Evolutionary conservation across 2,888 invertebrate species (phyloP).

Genomic region (Micoletzkya japonica): DNA sequence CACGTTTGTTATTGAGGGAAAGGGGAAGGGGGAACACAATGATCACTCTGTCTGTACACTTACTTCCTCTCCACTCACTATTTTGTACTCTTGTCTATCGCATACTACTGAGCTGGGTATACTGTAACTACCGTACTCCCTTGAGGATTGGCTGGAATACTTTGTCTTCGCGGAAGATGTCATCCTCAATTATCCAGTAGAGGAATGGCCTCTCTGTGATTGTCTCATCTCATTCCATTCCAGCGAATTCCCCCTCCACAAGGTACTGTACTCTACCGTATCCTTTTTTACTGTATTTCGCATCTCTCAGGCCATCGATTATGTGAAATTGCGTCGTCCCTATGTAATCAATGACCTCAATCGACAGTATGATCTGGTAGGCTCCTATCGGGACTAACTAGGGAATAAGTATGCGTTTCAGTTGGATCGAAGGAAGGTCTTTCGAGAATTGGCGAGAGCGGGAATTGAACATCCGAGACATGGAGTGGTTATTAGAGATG

Average conservation of each 20-base stretch:
- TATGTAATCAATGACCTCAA: slow-evolving; percentile 97
- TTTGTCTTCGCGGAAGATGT: slow-evolving; percentile 92
- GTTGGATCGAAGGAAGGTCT: slow-evolving; percentile 80
- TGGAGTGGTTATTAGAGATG: slow-evolving; percentile 89
- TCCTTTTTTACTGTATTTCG: neutral
- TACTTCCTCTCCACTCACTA: too few species aligned
- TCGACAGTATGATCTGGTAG: slow-evolving; percentile 97
- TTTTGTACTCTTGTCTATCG: too few species aligned
- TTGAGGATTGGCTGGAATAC: slow-evolving; percentile 62
- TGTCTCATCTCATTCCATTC: slow-evolving; percentile 81
- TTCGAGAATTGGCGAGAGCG: slow-evolving; percentile 87
- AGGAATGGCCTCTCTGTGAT: slow-evolving; percentile 96
- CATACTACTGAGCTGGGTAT: neutral
- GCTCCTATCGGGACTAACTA: too few species aligned
- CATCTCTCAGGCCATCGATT: slow-evolving; percentile 78
- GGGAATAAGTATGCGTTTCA: slow-evolving; percentile 35
- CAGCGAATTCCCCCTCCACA: slow-evolving; percentile 83
- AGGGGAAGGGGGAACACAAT: too few species aligned
- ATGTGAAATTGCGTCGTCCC: slow-evolving; percentile 87
- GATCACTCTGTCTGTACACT: too few species aligned
- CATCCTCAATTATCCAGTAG: slow-evolving; percentile 90
- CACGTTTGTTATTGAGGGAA: neutral
- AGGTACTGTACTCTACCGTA: slow-evolving; percentile 31
- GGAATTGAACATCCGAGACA: slow-evolving; percentile 97
- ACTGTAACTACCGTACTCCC: too few species aligned